Percentiles rank a stretch among this genome's conserved stretches.
These are phyloP conservation scores for Eulemur macaco DNA, from an alignment of 2,113 vertebrate species.

Conservation along the genomic window DNA sequence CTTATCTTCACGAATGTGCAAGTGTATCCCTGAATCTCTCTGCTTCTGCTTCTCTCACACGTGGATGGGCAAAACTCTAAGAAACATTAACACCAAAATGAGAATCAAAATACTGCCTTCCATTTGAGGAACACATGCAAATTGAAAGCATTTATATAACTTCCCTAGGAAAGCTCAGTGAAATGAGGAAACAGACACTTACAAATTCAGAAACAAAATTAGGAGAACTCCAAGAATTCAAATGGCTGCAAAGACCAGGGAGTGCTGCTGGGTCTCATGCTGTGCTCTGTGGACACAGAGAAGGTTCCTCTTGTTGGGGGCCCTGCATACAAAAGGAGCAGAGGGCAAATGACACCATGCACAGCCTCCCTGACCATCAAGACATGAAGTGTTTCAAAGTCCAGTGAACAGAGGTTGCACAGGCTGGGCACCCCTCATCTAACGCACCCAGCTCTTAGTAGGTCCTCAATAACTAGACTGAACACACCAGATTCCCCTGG, in stretches of 20 bases:
- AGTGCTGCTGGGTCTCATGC: background rate
- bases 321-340: background rate
- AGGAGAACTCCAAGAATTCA: background rate
- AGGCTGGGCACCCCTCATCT: no score
- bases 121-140: background rate
- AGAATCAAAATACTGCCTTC: background rate
- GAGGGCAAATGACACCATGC: background rate
- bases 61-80: background rate
- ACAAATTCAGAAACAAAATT: background rate
- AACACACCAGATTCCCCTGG: background rate
- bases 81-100: background rate
- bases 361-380: background rate
- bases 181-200: background rate
- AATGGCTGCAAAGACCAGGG: background rate
- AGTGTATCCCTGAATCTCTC: background rate
- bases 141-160: fast-evolving
- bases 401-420: fast-evolving
- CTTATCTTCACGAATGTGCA: background rate
- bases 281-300: background rate
- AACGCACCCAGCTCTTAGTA: fast-evolving
- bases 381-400: background rate
- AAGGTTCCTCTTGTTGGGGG: background rate
- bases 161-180: background rate
- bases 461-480: background rate
- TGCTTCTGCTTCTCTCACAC: no score